phyloP scores from a whole-genome alignment of 2,113 vertebrate genomes.

The Microcebus jonahi region DNA sequence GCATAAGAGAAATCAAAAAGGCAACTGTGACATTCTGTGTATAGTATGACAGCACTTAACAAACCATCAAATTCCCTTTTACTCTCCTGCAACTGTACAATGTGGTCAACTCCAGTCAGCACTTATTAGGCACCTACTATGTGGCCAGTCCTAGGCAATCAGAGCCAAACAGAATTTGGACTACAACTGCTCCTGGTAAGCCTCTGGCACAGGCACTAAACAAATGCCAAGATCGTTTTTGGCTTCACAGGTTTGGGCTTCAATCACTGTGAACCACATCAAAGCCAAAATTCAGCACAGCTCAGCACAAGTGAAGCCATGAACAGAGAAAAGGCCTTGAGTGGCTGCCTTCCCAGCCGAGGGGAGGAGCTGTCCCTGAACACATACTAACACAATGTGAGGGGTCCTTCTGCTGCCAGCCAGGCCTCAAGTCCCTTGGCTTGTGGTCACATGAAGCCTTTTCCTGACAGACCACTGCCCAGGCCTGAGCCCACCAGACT shows the following conservation, averaged over 20 bases:
- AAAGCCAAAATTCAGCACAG: background rate
- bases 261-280: rapidly evolving
- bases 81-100: rapidly evolving
- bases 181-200: rapidly evolving
- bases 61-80: background rate
- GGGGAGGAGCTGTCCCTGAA: background rate
- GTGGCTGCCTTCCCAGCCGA: rapidly evolving
- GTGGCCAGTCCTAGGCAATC: background rate
- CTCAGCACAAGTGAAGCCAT: background rate
- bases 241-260: background rate
- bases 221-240: rapidly evolving
- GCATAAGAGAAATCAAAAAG: background rate
- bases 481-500: background rate
- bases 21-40: rapidly evolving
- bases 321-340: background rate
- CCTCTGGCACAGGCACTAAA: rapidly evolving
- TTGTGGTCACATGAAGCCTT: background rate
- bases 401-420: background rate
- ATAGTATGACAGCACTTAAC: background rate
- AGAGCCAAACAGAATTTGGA: background rate
- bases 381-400: rapidly evolving
- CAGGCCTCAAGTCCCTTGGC: rapidly evolving
- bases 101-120: rapidly evolving
- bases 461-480: background rate
- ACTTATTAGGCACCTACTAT: rapidly evolving